Conservation (phyloP, 2,888 invertebrate species). For the Rhaphigaster nebulosa region DNA sequence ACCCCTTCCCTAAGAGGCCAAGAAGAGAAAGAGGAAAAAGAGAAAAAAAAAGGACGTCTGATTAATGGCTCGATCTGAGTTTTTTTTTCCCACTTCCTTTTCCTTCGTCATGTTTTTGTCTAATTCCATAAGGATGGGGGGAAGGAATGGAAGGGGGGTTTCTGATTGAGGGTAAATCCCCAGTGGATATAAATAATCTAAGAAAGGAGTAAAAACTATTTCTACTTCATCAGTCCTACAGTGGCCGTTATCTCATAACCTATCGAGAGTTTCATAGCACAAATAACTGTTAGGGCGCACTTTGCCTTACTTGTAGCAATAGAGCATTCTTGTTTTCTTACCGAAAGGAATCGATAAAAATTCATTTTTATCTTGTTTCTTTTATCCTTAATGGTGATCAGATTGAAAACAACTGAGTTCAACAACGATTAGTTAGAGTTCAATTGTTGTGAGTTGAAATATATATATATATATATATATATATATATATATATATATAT, state of each 20-base stretch:
- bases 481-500: too few relatives aligned
- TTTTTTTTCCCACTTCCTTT: constrained; percentile 42
- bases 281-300: background rate
- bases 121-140: constrained; percentile 33
- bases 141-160: background rate
- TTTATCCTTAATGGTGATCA: background rate
- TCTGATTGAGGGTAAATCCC: constrained; percentile 33
- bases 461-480: too few relatives aligned
- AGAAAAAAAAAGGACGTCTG: constrained; percentile 36
- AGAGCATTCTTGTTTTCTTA: background rate
- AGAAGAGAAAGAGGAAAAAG: constrained; percentile 9
- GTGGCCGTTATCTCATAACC: background rate
- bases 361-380: background rate
- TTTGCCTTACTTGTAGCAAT: background rate
- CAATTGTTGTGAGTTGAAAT: too few relatives aligned
- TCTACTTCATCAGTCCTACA: background rate
- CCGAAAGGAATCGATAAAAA: background rate
- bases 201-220: background rate
- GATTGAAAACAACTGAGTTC: too few relatives aligned
- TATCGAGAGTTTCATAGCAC: background rate
- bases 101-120: constrained; percentile 46
- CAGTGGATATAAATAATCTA: constrained; percentile 23
- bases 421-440: too few relatives aligned
- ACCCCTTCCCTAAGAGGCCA: constrained; percentile 39
- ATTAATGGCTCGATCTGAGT: constrained; percentile 30